phyloP scores from a whole-genome alignment of 2,113 vertebrate genomes.

The Delphinus delphis region DNA sequence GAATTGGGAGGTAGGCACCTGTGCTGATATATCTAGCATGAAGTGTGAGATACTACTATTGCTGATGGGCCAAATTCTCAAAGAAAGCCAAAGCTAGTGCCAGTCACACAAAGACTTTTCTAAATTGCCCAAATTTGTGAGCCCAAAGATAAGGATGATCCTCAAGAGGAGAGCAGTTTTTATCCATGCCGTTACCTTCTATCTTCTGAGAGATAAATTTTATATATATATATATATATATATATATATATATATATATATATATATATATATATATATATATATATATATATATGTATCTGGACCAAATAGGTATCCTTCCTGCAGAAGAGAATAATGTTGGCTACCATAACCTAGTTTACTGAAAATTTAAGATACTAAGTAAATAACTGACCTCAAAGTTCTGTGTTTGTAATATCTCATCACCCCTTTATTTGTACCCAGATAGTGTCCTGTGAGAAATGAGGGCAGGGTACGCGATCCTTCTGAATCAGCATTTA shows the following conservation, averaged over 20 bases:
- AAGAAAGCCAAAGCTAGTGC: not conserved
- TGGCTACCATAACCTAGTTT: not conserved
- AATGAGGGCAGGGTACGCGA: not conserved
- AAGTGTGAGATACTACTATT: not conserved
- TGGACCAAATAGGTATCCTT: not conserved
- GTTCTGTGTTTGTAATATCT: not conserved
- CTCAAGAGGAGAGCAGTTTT: not conserved
- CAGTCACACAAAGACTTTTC: not conserved
- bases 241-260: no score
- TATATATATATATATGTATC: no score
- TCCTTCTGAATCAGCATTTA: not conserved
- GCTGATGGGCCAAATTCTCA: not conserved
- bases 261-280: no score
- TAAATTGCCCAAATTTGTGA: not conserved
- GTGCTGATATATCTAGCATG: not conserved
- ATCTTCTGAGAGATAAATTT: not conserved
- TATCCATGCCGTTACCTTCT: not conserved
- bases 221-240: no score
- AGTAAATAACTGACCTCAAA: not conserved
- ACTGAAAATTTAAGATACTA: not conserved
- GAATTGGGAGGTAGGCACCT: not conserved
- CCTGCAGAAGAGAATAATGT: not conserved
- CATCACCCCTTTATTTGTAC: not conserved
- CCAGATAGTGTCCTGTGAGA: not conserved
- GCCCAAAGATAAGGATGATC: not conserved